These are phyloP conservation scores for Cacatua alba DNA, from an alignment of 2,113 vertebrate species.

Conservation along the genomic window DNA sequence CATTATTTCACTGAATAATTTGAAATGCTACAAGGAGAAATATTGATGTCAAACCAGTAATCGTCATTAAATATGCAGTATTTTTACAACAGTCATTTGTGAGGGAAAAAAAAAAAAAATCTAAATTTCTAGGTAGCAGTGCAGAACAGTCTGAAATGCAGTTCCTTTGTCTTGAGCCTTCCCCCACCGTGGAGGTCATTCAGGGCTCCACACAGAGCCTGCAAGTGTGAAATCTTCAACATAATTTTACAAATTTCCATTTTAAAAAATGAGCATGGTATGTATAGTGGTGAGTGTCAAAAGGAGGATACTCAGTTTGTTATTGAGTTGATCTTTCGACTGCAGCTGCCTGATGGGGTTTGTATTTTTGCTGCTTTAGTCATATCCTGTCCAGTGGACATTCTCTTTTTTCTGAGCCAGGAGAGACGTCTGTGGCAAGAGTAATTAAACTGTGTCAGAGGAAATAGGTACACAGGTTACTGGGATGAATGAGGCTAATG, in stretches of 20 bases:
- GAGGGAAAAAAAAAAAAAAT: constrained; percentile 18
- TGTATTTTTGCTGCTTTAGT: background rate
- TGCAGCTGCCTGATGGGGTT: background rate
- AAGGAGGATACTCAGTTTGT: background rate
- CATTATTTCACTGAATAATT: constrained; percentile 70
- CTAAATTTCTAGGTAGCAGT: background rate
- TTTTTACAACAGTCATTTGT: constrained; percentile 37
- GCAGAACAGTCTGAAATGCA: background rate
- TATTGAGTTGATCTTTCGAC: background rate
- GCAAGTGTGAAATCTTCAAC: background rate
- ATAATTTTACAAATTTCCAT: background rate
- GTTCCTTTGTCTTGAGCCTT: background rate
- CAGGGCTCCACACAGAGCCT: background rate
- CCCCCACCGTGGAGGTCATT: background rate
- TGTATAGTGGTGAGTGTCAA: background rate
- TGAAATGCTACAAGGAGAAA: constrained; percentile 58
- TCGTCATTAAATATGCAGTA: constrained; percentile 65
- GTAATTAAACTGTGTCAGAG: background rate
- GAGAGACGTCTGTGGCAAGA: background rate
- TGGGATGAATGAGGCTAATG: background rate
- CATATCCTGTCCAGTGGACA: background rate
- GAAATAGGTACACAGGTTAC: background rate
- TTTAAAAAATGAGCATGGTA: background rate
- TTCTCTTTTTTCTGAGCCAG: background rate
- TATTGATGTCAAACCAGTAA: constrained; percentile 64